Evolutionary conservation across 2,888 invertebrate genomes (phyloP).

Genomic region (Platycheirus rosarum): DNA sequence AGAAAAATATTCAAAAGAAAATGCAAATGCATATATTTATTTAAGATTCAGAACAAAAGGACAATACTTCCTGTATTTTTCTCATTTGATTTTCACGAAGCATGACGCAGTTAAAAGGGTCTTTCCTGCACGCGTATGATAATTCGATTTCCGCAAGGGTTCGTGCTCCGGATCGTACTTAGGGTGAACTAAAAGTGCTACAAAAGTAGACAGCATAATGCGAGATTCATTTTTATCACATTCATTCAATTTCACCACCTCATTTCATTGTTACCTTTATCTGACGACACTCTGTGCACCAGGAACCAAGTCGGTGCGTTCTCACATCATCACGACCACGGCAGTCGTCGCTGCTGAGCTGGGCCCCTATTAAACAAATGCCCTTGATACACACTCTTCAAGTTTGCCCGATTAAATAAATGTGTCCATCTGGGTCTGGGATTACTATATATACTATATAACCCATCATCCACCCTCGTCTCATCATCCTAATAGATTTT

Average conservation of each 20-base stretch:
- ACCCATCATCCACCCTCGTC: too few relatives aligned
- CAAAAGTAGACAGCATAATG: too few relatives aligned
- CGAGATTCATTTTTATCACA: conserved; percentile 69
- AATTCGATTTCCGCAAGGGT: conserved; percentile 46
- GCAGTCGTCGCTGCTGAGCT: conserved; percentile 50
- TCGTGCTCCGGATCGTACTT: too few relatives aligned
- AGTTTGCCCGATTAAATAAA: conserved; percentile 53
- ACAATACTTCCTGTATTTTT: conserved; percentile 23
- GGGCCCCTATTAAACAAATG: conserved; percentile 62
- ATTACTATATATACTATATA: too few relatives aligned
- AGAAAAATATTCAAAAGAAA: conserved; percentile 5
- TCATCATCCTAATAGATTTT: too few relatives aligned
- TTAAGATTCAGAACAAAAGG: conserved; percentile 27
- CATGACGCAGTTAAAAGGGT: conserved; percentile 20
- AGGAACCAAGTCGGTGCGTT: conserved; percentile 40
- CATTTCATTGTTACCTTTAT: conserved; percentile 63
- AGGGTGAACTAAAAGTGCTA: too few relatives aligned
- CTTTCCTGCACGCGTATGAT: conserved; percentile 61
- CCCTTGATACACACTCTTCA: conserved; percentile 57
- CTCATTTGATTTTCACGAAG: conserved; percentile 14
- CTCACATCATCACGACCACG: conserved; percentile 62
- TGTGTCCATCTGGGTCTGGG: too few relatives aligned
- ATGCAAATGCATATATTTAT: too few relatives aligned
- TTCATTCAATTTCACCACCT: conserved; percentile 72
- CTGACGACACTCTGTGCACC: conserved; percentile 28